Evolutionary conservation across 2,113 vertebrate genomes (phyloP).

Genomic region (Halcyon malimbica): DNA sequence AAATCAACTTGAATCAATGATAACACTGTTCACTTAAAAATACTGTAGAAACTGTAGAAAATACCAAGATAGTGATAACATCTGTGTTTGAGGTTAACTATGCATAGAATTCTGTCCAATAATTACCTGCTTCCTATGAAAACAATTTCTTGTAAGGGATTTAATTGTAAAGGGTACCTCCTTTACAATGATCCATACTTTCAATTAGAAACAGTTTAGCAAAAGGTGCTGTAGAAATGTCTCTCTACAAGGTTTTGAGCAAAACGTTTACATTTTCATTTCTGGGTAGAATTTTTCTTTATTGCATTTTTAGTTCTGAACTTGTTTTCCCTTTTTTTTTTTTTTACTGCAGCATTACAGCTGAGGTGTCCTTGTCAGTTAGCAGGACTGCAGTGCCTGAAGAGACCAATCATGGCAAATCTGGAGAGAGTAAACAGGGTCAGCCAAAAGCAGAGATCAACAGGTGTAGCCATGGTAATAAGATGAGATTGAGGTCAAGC

Average conservation of each 20-base stretch:
- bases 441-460: neutral
- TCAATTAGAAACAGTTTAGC: neutral
- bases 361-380: neutral
- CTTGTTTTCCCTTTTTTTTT: neutral
- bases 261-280: neutral
- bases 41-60: neutral
- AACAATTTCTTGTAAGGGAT: neutral
- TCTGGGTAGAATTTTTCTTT: neutral
- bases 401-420: neutral
- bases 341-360: neutral
- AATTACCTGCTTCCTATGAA: neutral
- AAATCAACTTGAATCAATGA: neutral
- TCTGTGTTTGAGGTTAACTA: neutral
- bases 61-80: fast-evolving
- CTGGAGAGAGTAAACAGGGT: neutral
- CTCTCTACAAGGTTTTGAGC: neutral
- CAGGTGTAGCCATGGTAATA: neutral
- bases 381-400: neutral
- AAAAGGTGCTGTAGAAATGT: neutral
- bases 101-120: neutral
- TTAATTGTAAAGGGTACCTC: neutral
- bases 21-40: neutral
- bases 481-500: neutral
- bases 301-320: neutral
- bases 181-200: neutral